Percentiles rank a stretch among this genome's conserved stretches.
Evolutionary conservation across 2,113 vertebrate species (phyloP).

Genomic region (Etia nguti): DNA sequence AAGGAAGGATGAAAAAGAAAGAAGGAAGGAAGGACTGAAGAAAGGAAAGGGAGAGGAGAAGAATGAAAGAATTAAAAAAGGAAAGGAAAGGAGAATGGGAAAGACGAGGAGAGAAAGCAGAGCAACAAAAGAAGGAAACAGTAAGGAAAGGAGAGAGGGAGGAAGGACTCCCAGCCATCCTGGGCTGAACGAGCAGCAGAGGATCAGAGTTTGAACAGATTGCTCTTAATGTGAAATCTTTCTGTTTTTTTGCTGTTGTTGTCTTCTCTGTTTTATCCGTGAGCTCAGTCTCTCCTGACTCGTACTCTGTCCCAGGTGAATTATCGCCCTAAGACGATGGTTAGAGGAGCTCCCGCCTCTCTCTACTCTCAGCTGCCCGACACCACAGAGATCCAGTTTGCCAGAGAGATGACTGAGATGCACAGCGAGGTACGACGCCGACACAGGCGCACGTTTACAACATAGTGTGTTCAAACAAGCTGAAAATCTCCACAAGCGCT

Average conservation of each 20-base stretch:
- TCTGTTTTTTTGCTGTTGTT: fast-evolving
- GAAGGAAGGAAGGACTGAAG: fast-evolving
- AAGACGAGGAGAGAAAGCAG: fast-evolving
- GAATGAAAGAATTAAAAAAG: fast-evolving
- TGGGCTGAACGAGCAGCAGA: not conserved
- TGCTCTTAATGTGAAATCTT: not conserved
- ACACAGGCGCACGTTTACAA: fast-evolving
- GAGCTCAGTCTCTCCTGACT: not conserved
- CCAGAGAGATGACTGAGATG: slow-evolving; percentile 59
- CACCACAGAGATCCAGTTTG: slow-evolving; percentile 59
- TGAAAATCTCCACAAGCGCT: fast-evolving
- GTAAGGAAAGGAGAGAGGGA: not conserved
- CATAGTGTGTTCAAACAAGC: fast-evolving
- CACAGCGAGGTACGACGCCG: slow-evolving; percentile 52
- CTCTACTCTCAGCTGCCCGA: slow-evolving; percentile 47
- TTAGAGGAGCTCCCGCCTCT: slow-evolving; percentile 36
- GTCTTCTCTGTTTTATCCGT: fast-evolving
- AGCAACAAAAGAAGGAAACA: not conserved
- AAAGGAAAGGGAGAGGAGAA: fast-evolving
- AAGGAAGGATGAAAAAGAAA: not conserved
- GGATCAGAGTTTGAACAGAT: not conserved
- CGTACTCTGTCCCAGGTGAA: slow-evolving; percentile 35
- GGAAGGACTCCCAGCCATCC: not conserved
- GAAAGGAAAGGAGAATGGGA: not conserved
- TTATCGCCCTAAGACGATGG: slow-evolving; percentile 39